phyloP scores from a whole-genome alignment of 2,113 vertebrate species.

The Vulpes ferrilata region DNA sequence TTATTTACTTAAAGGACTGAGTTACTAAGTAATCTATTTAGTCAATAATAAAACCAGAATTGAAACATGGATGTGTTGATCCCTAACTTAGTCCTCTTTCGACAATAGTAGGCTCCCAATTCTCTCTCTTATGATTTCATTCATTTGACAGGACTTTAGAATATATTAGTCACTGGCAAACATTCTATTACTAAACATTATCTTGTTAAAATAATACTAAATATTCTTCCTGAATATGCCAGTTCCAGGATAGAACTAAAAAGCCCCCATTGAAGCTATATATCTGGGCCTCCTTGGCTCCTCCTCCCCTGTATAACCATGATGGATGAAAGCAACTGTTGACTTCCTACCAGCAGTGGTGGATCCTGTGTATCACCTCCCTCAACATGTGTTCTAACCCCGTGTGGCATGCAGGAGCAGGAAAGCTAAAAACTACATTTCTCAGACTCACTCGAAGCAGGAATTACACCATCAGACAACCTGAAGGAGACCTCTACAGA shows the following conservation, averaged over 20 bases:
- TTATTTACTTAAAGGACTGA: background rate
- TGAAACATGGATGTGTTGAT: background rate
- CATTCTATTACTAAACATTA: background rate
- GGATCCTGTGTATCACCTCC: background rate
- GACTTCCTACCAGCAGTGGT: background rate
- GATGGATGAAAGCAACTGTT: background rate
- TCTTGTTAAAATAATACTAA: background rate
- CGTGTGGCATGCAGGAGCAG: background rate
- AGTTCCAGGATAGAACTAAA: constrained; percentile 17
- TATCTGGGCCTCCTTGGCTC: background rate
- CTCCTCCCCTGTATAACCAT: background rate
- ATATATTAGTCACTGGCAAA: background rate
- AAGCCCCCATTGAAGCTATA: background rate
- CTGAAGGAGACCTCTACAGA: background rate
- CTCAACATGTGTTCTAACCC: background rate
- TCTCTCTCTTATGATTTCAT: background rate
- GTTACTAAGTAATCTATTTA: background rate
- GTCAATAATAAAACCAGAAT: background rate
- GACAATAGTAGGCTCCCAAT: background rate
- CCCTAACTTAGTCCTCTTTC: background rate
- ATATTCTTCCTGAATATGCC: background rate
- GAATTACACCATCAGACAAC: background rate
- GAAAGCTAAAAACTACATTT: background rate
- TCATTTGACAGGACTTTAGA: background rate
- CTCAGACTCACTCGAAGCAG: background rate